Base-by-base conservation (phyloP, 2,888 invertebrate genomes). In the Eurytoma californica region DNA sequence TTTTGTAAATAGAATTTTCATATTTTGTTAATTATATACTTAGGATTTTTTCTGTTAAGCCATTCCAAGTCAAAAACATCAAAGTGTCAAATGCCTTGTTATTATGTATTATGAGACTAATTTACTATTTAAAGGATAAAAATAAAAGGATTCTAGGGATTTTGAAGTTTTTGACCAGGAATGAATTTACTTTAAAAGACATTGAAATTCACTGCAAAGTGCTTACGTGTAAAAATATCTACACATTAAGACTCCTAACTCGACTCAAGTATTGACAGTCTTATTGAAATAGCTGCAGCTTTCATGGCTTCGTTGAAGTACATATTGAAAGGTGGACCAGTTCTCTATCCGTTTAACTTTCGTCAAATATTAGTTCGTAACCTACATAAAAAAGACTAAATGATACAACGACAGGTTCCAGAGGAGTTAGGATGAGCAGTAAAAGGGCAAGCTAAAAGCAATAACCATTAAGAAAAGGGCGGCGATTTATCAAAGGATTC, bases 351-450 rank as follows among this genome's bases (percentile, higher is more conserved):
- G 18, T 66, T 72, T 58, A n/a, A 49, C 57, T 72, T 18, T 55
- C 66, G 14, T 77, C 72, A 72, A 77, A 77, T 77, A 72, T 72
- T 72, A 55, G 72, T 18, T 16, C 57, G 16, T n/a, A 70, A 65
- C 30, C 18, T 53, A 60, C 18, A 57, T 12, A 24, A 7, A 7
- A 58, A 47, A 14, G 49, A 24, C 39, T 61, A 69, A 39, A 53
- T 24, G n/a, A 47, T 9, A 3, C n/a, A 58, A 24, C 55, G 57
- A 57, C 65, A 77, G 61, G 63, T 65, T 77, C 5, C n/a, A 57
- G 24, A 5, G 49, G 51, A 57, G 28, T 39, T 65, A 65, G 47
- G 51, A 57, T 18, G 30, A 24, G 2, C 39, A 16, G 39, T 28
- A 1, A 9, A 53, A 13, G 20, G 30, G 30, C 68, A 13, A 30